Evolutionary conservation across 2,113 vertebrate genomes (phyloP).

Genomic region (Puma concolor): DNA sequence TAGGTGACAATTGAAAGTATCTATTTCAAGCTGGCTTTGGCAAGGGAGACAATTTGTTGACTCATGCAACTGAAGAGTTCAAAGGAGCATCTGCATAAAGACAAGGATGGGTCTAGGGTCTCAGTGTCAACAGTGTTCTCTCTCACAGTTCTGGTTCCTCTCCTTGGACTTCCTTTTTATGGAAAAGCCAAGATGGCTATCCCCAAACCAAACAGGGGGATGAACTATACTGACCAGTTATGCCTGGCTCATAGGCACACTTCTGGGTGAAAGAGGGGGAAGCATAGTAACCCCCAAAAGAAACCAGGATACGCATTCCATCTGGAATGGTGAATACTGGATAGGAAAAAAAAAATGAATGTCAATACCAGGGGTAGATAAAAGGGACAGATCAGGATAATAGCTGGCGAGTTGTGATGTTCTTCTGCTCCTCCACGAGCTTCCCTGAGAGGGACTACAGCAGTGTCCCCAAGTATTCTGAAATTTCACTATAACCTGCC

Average conservation of each 20-base stretch:
- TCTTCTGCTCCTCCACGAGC: not conserved
- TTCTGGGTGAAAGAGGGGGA: not conserved
- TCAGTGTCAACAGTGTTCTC: not conserved
- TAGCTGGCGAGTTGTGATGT: not conserved
- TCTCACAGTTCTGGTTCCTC: not conserved
- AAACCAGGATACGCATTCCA: not conserved
- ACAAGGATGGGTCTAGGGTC: not conserved
- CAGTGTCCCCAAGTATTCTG: not conserved
- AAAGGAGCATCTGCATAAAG: not conserved
- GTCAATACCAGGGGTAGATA: not conserved
- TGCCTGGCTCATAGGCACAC: not conserved
- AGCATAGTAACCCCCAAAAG: not conserved
- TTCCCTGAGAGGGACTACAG: not conserved
- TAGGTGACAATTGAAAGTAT: not conserved
- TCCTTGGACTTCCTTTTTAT: not conserved
- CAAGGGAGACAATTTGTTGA: not conserved
- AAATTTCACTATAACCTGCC: slow-evolving; percentile 4
- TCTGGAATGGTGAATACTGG: not conserved
- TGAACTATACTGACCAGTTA: not conserved
- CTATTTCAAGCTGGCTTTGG: not conserved
- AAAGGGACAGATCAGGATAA: not conserved
- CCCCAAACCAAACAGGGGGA: not conserved
- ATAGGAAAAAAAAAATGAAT: not conserved
- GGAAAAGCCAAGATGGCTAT: not conserved
- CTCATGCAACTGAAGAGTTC: not conserved